These are phyloP conservation scores for Cremastinae sp. DNA, from an alignment of 2,888 invertebrate species.

Conservation along the genomic window DNA sequence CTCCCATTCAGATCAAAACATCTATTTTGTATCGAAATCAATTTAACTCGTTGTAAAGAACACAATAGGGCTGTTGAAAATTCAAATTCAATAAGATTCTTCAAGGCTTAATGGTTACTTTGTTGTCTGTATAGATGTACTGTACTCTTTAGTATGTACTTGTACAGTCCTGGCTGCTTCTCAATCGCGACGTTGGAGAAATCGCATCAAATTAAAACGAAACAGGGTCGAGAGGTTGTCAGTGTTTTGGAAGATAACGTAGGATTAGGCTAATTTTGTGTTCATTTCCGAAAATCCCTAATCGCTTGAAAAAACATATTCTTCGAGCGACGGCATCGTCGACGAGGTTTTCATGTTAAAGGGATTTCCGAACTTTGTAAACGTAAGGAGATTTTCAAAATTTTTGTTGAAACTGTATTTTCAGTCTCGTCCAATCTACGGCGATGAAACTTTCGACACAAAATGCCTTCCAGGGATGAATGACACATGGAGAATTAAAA, in stretches of 20 bases:
- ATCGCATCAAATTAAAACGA: constrained; percentile 30
- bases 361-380: neutral
- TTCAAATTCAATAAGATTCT: too few relatives aligned
- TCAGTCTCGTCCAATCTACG: neutral
- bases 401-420: neutral
- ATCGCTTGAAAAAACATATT: constrained; percentile 20
- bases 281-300: constrained; percentile 24
- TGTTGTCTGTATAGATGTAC: too few relatives aligned
- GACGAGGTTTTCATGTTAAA: neutral
- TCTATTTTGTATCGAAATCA: constrained; percentile 27
- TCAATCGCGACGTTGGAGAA: neutral
- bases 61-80: too few relatives aligned
- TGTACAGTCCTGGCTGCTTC: constrained; percentile 5
- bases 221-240: constrained; percentile 17
- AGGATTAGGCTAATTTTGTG: constrained; percentile 36
- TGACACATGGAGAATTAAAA: neutral
- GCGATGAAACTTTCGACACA: neutral
- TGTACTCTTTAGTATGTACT: too few relatives aligned
- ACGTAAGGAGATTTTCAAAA: neutral
- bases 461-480: neutral
- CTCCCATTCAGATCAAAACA: too few relatives aligned
- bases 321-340: neutral
- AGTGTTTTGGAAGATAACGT: constrained; percentile 17
- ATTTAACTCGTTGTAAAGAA: constrained; percentile 19
- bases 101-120: too few relatives aligned